phyloP scores from a whole-genome alignment of 2,797 vertebrate genomes.

The Muscicapa comitata region DNA sequence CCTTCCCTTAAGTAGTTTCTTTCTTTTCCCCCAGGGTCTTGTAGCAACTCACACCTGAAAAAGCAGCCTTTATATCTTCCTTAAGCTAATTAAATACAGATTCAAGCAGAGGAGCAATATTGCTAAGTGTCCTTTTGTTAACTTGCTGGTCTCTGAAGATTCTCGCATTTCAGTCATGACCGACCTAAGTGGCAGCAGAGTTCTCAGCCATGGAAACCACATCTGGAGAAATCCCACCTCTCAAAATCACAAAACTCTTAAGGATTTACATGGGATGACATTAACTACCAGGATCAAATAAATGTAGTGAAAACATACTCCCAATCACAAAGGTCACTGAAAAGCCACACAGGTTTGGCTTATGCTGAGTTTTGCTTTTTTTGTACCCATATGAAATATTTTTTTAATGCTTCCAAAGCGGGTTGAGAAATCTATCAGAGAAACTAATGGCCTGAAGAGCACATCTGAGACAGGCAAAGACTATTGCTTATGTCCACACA shows the following conservation, averaged over 20 bases:
- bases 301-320: not conserved
- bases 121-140: conserved; percentile 38
- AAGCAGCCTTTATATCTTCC: conserved; percentile 25
- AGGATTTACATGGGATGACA: not conserved
- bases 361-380: not conserved
- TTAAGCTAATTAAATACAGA: conserved; percentile 53
- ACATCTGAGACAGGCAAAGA: not conserved
- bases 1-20: not conserved
- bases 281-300: not conserved
- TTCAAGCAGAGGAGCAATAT: conserved; percentile 41
- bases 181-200: not conserved
- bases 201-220: conserved; percentile 20
- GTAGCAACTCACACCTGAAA: conserved; percentile 44
- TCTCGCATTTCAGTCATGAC: not conserved
- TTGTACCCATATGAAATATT: not conserved
- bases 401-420: not conserved
- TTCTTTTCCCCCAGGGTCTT: not conserved
- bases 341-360: not conserved
- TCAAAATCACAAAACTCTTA: not conserved
- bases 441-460: not conserved
- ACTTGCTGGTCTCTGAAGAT: conserved; percentile 41
- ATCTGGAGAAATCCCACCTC: conserved; percentile 13
- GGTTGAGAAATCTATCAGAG: not conserved
- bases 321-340: not conserved
- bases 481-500: not conserved